Base-by-base conservation (phyloP, 2,888 invertebrate genomes). In the Apodemia mormo region DNA sequence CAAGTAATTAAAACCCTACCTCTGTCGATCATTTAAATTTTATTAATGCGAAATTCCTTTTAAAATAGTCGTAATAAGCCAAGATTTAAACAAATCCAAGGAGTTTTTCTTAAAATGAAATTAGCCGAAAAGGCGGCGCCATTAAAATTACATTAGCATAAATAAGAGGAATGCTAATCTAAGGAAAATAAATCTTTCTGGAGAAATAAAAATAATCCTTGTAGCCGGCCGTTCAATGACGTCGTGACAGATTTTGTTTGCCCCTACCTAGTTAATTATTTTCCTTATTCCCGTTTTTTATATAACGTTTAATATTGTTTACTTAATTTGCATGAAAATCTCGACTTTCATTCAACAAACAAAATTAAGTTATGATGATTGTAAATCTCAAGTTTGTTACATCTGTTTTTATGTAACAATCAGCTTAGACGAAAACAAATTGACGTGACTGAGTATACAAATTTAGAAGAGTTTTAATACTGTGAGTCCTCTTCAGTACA, bases 131-230 rank as follows among this genome's bases (percentile, higher is more conserved):
- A 89, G 89, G 86, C 88, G 85, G 81, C 80, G 87, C 90, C 92
- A 92, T 93, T 93, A 92, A 93, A 93, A 93, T 92, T 90, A 91
- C 92, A 93, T 93, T 93, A 93, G 91, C 92, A 93, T 92, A 92
- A 93, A 92, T 92, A 92, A 92, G 90, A 88, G 88, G 85, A 89
- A 90, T 90, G 92, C 91, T 93, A 93, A 93, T 93, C 92, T 90
- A 83, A 86, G 86, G 87, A 87, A 88, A 92, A 92, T 92, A 93
- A 93, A 92, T 92, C 90, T 90, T 84, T 81, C 80, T 80, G 70
- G 80, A 81, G 87, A 85, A 90, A 91, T 90, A 90, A 92, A 92
- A 92, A 91, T 89, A 90, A 92, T 88, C 88, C 86, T 61, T 61
- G 61, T 61, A 61, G 81, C 76, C 76, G 81, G 82, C 80, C 83